Conservation (phyloP, 2,888 invertebrate species). For the Horisme vitalbata region DNA sequence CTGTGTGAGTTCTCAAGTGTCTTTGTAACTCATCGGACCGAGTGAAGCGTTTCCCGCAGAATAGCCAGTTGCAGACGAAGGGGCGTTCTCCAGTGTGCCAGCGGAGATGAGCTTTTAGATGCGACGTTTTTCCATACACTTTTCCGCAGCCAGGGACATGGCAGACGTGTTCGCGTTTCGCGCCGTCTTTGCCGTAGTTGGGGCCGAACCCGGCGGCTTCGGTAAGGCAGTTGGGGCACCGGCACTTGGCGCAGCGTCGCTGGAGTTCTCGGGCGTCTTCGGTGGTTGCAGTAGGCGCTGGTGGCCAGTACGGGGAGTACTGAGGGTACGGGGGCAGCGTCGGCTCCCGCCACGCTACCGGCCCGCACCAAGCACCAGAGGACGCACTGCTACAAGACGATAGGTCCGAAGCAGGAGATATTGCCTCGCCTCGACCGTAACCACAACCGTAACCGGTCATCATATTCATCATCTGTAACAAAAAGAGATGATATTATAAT, state of each 20-base stretch:
- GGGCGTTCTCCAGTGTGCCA: constrained; percentile 98
- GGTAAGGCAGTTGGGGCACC: constrained; percentile 91
- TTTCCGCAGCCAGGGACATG: constrained; percentile 94
- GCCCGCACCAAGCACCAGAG: constrained; percentile 64
- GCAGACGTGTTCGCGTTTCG: constrained; percentile 92
- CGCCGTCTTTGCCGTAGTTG: constrained; percentile 87
- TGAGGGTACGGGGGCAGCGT: constrained; percentile 68
- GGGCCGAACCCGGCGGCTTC: constrained; percentile 90
- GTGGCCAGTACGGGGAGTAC: constrained; percentile 76
- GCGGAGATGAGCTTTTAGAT: constrained; percentile 94
- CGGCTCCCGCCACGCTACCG: constrained; percentile 66
- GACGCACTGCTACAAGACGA: constrained; percentile 75
- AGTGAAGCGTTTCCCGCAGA: constrained; percentile 95
- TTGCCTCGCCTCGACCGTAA: constrained; percentile 77
- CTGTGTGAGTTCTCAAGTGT: constrained; percentile 94
- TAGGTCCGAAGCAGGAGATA: constrained; percentile 73
- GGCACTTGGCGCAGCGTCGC: constrained; percentile 89
- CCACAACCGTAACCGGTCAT: constrained; percentile 71
- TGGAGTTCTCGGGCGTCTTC: constrained; percentile 82
- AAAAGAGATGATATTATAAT: constrained; percentile 18
- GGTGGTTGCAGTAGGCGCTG: constrained; percentile 62
- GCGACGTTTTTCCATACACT: constrained; percentile 96
- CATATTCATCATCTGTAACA: constrained; percentile 75
- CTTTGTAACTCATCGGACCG: constrained; percentile 95
- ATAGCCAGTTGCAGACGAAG: constrained; percentile 93